Evolutionary conservation across 2,888 invertebrate genomes (phyloP), one percentile per base, ranked within the genome.

Genomic region (Panzeria rudis): DNA sequence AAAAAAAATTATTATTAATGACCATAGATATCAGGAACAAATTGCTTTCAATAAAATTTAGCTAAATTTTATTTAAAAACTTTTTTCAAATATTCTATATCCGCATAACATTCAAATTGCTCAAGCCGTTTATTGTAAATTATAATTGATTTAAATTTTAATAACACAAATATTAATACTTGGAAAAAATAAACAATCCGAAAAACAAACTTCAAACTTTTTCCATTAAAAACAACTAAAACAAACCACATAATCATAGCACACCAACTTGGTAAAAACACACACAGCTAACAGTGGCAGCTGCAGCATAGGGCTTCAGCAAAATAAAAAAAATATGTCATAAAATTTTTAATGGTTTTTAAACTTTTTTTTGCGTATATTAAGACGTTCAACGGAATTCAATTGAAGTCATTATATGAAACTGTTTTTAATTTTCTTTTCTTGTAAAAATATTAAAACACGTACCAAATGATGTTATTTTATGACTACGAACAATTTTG

Each of bases 401-500:
- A 77, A 78, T 82, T 76, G 47, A 35, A 50, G 25, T 15, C 66
- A 68, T 61, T 68, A 11, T 29, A 35, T 44, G n/a, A 41, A 56
- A 59, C 20, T 52, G 17, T 41, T 79, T 83, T 75, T 75, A 52
- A 69, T 69, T 75, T 79, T 38, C 38, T 75, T 73, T 66, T 62
- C 71, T 75, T 79, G 50, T 75, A 50, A 56, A 69, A 69, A 38
- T 23, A 47, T 56, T 23, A 64, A 75, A 84, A 79, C 83, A 84
- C 83, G 75, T 79, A 84, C 47, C 79, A 79, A 79, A 64, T 83
- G 47, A 71, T 79, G 56, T 71, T 54, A 47, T 59, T 78, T 78
- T 62, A 64, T 62, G 35, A 35, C 41, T 62, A 41, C 54, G 20
- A 56, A 50, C 38, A 73, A 11, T 83, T 59, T 72, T 44, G 44